Percentiles rank a stretch among this genome's conserved stretches.
Evolutionary conservation across 2,797 vertebrate species (phyloP).

Genomic region (Etheostoma nigrum): DNA sequence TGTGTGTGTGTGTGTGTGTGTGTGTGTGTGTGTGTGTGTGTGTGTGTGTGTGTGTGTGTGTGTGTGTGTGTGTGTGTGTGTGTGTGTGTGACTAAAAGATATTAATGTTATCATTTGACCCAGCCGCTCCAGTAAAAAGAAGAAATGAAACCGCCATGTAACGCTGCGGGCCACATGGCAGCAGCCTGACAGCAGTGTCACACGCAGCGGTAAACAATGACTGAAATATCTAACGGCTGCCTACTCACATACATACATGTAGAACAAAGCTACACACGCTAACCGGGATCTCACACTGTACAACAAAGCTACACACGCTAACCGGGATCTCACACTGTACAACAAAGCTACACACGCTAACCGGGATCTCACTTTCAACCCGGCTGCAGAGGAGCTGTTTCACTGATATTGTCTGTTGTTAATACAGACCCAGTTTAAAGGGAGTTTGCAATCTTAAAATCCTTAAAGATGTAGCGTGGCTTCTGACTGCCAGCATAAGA

Average conservation of each 20-base stretch:
- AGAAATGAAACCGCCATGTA: constrained; percentile 14
- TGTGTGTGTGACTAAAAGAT: too few relatives aligned
- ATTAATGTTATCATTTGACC: not conserved
- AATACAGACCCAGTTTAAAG: not conserved
- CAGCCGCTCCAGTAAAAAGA: not conserved
- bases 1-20: too few relatives aligned
- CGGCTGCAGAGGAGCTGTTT: not conserved
- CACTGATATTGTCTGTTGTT: not conserved
- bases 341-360: not conserved
- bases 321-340: not conserved
- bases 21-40: too few relatives aligned
- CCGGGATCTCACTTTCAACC: constrained; percentile 26
- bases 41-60: too few relatives aligned
- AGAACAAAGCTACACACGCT: not conserved
- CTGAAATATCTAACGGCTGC: not conserved
- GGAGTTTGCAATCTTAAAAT: too few relatives aligned
- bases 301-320: not conserved
- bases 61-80: too few relatives aligned
- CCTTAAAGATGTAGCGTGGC: too few relatives aligned
- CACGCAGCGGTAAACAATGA: not conserved
- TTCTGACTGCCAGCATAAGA: too few relatives aligned
- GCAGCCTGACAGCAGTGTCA: not conserved
- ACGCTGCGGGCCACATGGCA: not conserved
- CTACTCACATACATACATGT: constrained; percentile 19
- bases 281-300: constrained; percentile 7